These are phyloP conservation scores for Calliscelio sp. DNA, from an alignment of 2,888 invertebrate species.

Conservation along the genomic window DNA sequence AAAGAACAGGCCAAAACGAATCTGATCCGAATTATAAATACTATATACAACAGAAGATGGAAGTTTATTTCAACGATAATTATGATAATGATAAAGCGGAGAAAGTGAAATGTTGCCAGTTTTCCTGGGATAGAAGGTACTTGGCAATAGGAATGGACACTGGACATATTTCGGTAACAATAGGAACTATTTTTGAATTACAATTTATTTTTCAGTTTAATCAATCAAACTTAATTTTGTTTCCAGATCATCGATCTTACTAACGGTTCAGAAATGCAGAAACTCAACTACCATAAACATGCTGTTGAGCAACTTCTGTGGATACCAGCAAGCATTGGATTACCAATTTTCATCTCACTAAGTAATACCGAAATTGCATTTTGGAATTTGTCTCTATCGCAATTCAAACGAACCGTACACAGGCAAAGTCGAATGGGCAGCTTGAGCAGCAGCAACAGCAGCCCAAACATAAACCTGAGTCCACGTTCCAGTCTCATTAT, in stretches of 20 bases:
- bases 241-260: conserved; percentile 80
- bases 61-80: conserved; percentile 49
- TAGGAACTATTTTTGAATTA: background rate
- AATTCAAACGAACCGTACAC: conserved; percentile 70
- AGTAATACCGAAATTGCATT: conserved; percentile 82
- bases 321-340: conserved; percentile 78
- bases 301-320: conserved; percentile 81
- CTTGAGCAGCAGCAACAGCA: conserved; percentile 77
- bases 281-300: conserved; percentile 79
- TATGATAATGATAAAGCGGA: conserved; percentile 3
- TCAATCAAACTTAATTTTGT: conserved; percentile 27
- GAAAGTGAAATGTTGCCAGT: conserved; percentile 79
- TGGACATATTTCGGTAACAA: conserved; percentile 89
- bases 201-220: background rate
- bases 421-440: conserved; percentile 78
- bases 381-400: conserved; percentile 81
- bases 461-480: conserved; percentile 71
- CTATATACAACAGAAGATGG: conserved; percentile 49
- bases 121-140: conserved; percentile 88
- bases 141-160: conserved; percentile 89
- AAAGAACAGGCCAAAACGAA: no score
- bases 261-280: conserved; percentile 70
- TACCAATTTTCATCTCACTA: conserved; percentile 81
- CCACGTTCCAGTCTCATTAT: conserved; percentile 72
- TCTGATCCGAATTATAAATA: conserved; percentile 52